A percentile compares a stretch with the other conserved stretches of the same genome.
These are phyloP conservation scores for Daubentonia madagascariensis DNA, from an alignment of 2,113 vertebrate species.

Conservation along the genomic window DNA sequence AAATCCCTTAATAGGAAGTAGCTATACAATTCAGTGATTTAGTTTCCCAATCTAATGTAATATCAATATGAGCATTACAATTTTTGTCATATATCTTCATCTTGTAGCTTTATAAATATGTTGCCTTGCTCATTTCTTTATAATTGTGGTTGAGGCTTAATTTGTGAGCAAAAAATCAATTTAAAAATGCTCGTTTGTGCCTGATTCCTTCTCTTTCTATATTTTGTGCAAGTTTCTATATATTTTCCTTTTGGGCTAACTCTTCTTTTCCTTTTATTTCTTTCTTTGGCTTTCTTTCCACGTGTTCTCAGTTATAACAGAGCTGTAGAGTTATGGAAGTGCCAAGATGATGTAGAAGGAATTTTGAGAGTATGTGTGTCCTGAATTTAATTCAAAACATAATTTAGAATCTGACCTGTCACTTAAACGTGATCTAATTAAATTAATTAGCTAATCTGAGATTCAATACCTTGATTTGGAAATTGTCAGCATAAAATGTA, in stretches of 20 bases:
- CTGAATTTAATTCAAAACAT: neutral
- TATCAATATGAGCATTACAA: neutral
- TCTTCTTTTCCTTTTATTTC: neutral
- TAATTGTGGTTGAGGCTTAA: neutral
- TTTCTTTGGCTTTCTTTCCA: neutral
- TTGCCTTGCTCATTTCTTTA: neutral
- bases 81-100: neutral
- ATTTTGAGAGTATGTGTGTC: neutral
- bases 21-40: neutral
- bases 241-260: neutral
- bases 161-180: neutral
- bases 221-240: neutral
- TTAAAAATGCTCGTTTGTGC: neutral
- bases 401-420: neutral
- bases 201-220: neutral
- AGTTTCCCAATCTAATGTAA: neutral
- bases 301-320: neutral
- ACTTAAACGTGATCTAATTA: neutral
- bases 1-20: neutral
- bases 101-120: neutral
- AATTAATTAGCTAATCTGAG: neutral
- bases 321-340: neutral
- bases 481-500: neutral
- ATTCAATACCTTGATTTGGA: neutral
- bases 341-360: neutral